A percentile compares a stretch with the other conserved stretches of the same genome.
Conservation (phyloP, 2,888 invertebrate genomes). For the Parasteatoda lunata region DNA sequence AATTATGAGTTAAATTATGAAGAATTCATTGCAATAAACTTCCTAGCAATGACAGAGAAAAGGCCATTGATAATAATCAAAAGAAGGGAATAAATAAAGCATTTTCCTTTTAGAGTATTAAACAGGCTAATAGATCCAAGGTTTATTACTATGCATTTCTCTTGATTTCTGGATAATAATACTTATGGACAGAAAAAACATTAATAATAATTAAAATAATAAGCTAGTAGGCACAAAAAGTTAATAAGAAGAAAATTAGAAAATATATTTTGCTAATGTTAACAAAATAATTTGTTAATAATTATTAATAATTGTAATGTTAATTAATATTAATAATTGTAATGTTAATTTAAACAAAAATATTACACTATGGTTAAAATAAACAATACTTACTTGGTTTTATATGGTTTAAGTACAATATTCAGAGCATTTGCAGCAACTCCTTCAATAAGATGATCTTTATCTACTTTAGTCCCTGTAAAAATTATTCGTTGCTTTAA, state of each 20-base stretch:
- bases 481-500: neutral
- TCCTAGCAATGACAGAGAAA: no score
- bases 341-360: neutral
- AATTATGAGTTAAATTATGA: no score
- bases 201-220: neutral
- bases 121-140: no score
- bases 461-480: slow-evolving; percentile 23
- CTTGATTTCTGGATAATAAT: no score
- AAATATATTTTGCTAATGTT: neutral
- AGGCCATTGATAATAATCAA: no score
- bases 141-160: no score
- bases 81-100: no score
- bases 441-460: slow-evolving; percentile 2
- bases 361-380: neutral
- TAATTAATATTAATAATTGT: neutral
- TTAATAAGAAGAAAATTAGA: neutral
- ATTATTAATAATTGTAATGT: neutral
- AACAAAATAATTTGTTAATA: neutral
- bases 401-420: slow-evolving; percentile 13
- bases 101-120: no score
- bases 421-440: slow-evolving; percentile 21
- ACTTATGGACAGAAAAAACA: no score
- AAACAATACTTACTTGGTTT: slow-evolving; percentile 19
- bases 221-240: neutral
- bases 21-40: no score